Conservation (phyloP, 1,140 invertebrate genomes). For the Euura saliciscinereae region DNA sequence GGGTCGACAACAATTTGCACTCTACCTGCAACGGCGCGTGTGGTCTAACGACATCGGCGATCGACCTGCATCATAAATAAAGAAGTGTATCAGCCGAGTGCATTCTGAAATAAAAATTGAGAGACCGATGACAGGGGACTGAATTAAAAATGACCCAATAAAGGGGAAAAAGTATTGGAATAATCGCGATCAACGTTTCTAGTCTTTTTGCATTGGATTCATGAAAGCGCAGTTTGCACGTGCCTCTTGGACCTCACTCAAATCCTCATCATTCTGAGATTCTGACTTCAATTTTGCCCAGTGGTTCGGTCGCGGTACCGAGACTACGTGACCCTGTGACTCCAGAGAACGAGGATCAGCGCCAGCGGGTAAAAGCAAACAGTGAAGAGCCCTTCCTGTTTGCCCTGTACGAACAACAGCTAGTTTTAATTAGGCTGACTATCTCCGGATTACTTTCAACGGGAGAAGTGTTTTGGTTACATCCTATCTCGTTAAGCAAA, state of each 20-base stretch:
- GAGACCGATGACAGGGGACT: no score
- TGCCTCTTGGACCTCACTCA: neutral
- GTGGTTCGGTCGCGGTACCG: neutral
- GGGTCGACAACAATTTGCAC: neutral
- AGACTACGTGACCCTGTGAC: neutral
- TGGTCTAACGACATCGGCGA: neutral
- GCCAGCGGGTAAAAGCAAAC: neutral
- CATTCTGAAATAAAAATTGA: no score
- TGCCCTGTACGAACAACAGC: neutral
- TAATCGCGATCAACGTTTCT: neutral
- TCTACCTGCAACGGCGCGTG: neutral
- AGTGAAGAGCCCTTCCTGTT: neutral
- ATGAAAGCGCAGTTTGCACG: neutral
- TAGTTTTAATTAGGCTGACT: constrained; percentile 13
- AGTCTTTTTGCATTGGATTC: no score
- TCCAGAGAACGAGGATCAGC: neutral
- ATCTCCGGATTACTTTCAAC: neutral
- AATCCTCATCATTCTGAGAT: constrained; percentile 7
- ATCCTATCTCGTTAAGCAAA: constrained; percentile 5
- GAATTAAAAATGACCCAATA: neutral
- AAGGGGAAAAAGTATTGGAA: no score
- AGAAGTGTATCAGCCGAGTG: neutral
- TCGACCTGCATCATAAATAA: neutral
- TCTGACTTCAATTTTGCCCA: neutral
- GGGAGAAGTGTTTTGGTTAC: neutral